Evolutionary conservation across 2,797 vertebrate genomes (phyloP), one percentile per base, ranked within the genome.

Genomic region (Perdix hodgsoniae): DNA sequence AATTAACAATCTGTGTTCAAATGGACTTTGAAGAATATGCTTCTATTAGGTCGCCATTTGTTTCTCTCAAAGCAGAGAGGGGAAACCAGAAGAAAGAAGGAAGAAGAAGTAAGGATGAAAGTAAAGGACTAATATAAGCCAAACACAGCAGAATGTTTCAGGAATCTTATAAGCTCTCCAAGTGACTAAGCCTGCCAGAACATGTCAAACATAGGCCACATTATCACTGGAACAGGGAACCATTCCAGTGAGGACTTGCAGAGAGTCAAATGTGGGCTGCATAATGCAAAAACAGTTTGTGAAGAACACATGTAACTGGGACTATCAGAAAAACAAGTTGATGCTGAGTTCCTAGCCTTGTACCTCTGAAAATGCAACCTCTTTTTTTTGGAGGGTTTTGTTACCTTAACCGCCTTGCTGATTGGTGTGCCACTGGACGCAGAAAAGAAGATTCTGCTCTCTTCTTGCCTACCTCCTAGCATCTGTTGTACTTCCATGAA

Each of bases 1-100:
- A 96, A 96, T 95, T 88, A 96, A 77, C 31, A 3, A 57, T 24
- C 57, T 69, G 21, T 59, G 66, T 80, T 94, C 39, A 95, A 88
- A 74, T 91, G 63, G 39, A 88, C 39, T 69, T 95, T 14, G 4
- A 88, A 83, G 26, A 74, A 35, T 92, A 93, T 88, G 47, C 15
- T 89, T 95, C 29, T 39, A 47, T 80, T 94, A 31, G 78, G 39
- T 59, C 22, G 92, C 23, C 8, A 7, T n/a, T 90, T 47, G 2
- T 11, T 69, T 83, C 69, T 77, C 69, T 29, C 44, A 81, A 83
- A 74, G 64, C 8, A 63, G 16, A 65, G 4, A 1, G 4, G 6
- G 1, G 31, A 77, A 77, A 5, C 2, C 44, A 89, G 1, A 8
- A 5, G 2, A 3, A 7, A 18, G 54, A 54, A 21, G 4, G 29